Percentiles rank a stretch among this genome's conserved stretches.
Conservation (phyloP, 2,113 vertebrate species). For the Ctenomys sociabilis region DNA sequence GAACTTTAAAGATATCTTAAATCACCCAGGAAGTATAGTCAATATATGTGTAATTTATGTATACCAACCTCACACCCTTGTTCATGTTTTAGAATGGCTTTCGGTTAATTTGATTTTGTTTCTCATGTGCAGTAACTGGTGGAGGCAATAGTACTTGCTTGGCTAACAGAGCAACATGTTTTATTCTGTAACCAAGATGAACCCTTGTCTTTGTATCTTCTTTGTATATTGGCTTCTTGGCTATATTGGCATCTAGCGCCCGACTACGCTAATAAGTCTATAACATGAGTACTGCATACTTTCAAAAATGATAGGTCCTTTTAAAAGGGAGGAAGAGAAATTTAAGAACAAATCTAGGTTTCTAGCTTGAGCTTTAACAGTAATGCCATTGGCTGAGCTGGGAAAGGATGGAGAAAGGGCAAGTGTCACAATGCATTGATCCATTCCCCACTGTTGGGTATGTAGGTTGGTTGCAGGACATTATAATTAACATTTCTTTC, state of each 20-base stretch:
- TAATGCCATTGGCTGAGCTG: not conserved
- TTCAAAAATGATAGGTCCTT: not conserved
- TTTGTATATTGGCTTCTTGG: not conserved
- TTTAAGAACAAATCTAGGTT: not conserved
- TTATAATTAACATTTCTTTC: slow-evolving; percentile 9
- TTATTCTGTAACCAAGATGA: not conserved
- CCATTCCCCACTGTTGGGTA: not conserved
- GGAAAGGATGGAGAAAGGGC: not conserved
- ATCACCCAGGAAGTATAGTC: not conserved
- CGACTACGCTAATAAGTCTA: not conserved
- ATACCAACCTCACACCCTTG: not conserved
- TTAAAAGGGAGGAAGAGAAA: not conserved
- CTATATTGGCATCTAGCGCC: not conserved
- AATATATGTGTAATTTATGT: not conserved
- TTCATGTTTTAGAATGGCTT: not conserved
- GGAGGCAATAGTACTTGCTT: not conserved
- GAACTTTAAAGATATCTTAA: slow-evolving; percentile 35
- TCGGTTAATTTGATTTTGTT: slow-evolving; percentile 11
- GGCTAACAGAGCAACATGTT: not conserved
- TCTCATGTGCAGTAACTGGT: not conserved
- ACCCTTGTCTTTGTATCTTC: not conserved
- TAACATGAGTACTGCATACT: not conserved
- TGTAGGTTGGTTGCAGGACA: not conserved
- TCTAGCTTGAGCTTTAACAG: not conserved
- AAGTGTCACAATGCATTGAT: not conserved